These are phyloP conservation scores for Ophthalmolycus amberensis DNA, from an alignment of 2,113 vertebrate genomes.

Conservation along the genomic window DNA sequence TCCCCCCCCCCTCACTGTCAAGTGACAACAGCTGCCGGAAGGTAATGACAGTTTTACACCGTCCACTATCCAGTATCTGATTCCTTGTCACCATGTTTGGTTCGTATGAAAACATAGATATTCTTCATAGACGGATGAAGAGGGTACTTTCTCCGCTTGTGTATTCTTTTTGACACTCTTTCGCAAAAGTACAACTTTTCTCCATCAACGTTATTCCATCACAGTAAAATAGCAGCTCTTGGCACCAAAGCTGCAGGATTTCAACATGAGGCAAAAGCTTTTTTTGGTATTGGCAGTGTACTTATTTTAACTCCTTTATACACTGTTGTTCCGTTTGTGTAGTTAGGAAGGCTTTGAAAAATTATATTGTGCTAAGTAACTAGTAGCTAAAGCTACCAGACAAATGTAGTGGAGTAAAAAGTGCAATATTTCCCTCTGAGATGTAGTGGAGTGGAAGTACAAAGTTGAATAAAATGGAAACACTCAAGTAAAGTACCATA, in stretches of 20 bases:
- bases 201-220: neutral
- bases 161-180: neutral
- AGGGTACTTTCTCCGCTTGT: neutral
- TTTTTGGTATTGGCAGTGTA: too few species aligned
- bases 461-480: too few species aligned
- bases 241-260: neutral
- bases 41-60: conserved; percentile 46
- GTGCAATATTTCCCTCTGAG: too few species aligned
- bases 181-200: neutral
- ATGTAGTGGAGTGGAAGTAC: too few species aligned
- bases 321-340: too few species aligned
- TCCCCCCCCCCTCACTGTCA: conserved; percentile 1
- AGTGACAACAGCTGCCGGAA: conserved; percentile 49
- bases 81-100: neutral
- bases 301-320: too few species aligned
- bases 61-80: conserved; percentile 1
- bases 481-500: too few species aligned
- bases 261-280: too few species aligned
- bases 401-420: too few species aligned
- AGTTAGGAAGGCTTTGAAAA: too few species aligned
- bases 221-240: neutral
- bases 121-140: neutral
- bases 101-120: conserved; percentile 1
- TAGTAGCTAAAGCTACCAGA: too few species aligned
- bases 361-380: too few species aligned